Conservation (phyloP, 2,113 vertebrate genomes). For the Pygoscelis antarcticus region DNA sequence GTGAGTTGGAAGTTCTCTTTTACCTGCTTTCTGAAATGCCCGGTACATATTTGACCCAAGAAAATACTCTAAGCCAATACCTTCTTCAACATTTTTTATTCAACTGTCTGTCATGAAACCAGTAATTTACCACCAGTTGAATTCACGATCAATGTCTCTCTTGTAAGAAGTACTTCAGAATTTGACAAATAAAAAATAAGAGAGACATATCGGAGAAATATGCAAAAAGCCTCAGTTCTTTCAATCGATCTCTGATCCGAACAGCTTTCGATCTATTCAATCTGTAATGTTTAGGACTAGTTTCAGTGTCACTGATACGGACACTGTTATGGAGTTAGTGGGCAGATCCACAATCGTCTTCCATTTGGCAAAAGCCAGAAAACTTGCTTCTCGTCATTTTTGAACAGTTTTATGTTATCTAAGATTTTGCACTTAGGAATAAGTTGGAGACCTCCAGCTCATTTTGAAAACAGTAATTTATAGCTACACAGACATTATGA, state of each 20-base stretch:
- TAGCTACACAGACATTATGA: conserved; percentile 62
- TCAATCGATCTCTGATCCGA: not conserved
- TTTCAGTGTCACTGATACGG: not conserved
- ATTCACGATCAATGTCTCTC: not conserved
- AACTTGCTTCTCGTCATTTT: not conserved
- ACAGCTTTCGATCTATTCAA: not conserved
- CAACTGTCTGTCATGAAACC: not conserved
- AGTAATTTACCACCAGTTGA: not conserved
- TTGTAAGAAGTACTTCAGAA: not conserved
- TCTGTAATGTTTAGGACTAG: not conserved
- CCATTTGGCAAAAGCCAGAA: not conserved
- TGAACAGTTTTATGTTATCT: conserved; percentile 1
- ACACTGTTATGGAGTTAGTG: not conserved
- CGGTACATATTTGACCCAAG: not conserved
- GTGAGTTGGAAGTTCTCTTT: not conserved
- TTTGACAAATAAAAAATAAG: conserved; percentile 8
- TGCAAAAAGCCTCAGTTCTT: not conserved
- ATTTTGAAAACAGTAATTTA: conserved; percentile 65
- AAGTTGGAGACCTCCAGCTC: conserved; percentile 64
- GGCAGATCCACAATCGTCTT: not conserved
- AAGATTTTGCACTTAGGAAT: conserved; percentile 45
- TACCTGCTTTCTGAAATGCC: not conserved
- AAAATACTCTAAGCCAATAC: not conserved
- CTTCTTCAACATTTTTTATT: not conserved
- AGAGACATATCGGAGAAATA: not conserved